Percentiles rank a stretch among this genome's conserved stretches.
phyloP scores from a whole-genome alignment of 2,797 vertebrate species.

The Acipenser ruthenus region DNA sequence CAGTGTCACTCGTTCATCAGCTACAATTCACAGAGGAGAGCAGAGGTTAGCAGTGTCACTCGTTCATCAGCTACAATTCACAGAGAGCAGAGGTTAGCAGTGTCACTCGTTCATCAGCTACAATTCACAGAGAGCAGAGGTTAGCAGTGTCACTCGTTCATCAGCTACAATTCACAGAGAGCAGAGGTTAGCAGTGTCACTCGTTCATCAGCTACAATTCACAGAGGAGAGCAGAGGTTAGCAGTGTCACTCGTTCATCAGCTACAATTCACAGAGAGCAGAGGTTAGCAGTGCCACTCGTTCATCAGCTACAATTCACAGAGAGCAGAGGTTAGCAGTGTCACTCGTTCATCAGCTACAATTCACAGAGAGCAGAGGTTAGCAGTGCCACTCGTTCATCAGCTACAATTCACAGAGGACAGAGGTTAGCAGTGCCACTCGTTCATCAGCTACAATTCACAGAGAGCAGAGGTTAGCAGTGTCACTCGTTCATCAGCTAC shows the following conservation, averaged over 20 bases:
- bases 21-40: conserved; percentile 61
- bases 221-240: not conserved
- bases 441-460: conserved; percentile 36
- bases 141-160: too few relatives aligned
- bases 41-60: not conserved
- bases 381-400: not conserved
- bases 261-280: conserved; percentile 55
- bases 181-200: conserved; percentile 52
- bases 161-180: conserved; percentile 36
- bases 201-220: conserved; percentile 59
- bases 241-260: conserved; percentile 84
- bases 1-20: conserved; percentile 9
- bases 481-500: conserved; percentile 70
- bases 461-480: conserved; percentile 32
- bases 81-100: conserved; percentile 23
- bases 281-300: conserved; percentile 32
- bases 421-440: too few relatives aligned
- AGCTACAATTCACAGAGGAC: not conserved
- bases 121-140: too few relatives aligned
- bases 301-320: conserved; percentile 50
- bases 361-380: conserved; percentile 43
- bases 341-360: conserved; percentile 33
- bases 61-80: conserved; percentile 49
- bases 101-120: not conserved
- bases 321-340: conserved; percentile 23